A percentile compares a stretch with the other conserved stretches of the same genome.
Evolutionary conservation across 2,797 vertebrate species (phyloP).

Genomic region (Melanotaenia parkinsoni): DNA sequence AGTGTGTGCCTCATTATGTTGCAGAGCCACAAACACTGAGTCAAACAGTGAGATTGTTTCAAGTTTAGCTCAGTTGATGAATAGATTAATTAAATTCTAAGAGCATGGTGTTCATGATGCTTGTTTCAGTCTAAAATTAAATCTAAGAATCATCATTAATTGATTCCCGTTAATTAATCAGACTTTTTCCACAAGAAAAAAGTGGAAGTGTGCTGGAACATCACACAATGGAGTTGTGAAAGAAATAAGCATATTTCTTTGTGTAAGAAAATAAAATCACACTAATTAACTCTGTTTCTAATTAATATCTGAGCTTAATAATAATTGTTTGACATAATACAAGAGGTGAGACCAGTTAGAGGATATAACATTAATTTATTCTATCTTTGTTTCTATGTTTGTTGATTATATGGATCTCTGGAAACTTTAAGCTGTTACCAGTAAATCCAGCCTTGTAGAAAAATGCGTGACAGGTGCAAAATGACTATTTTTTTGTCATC

Average conservation of each 20-base stretch:
- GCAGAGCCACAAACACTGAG: neutral
- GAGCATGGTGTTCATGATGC: neutral
- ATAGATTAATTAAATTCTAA: neutral
- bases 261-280: neutral
- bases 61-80: neutral
- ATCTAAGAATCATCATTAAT: too few species aligned
- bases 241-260: neutral
- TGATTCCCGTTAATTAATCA: neutral
- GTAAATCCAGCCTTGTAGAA: neutral
- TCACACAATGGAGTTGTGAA: constrained; percentile 3
- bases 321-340: neutral
- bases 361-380: neutral
- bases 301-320: neutral
- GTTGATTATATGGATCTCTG: neutral
- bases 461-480: neutral
- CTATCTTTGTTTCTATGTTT: neutral
- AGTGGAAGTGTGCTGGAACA: constrained; percentile 11
- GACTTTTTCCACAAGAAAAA: neutral
- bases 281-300: neutral
- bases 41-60: neutral
- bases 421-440: neutral
- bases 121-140: too few species aligned
- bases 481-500: neutral
- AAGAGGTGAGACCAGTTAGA: neutral
- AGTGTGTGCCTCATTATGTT: neutral